Evolutionary conservation across 2,888 invertebrate genomes (phyloP).

Genomic region (Deroplatys truncata): DNA sequence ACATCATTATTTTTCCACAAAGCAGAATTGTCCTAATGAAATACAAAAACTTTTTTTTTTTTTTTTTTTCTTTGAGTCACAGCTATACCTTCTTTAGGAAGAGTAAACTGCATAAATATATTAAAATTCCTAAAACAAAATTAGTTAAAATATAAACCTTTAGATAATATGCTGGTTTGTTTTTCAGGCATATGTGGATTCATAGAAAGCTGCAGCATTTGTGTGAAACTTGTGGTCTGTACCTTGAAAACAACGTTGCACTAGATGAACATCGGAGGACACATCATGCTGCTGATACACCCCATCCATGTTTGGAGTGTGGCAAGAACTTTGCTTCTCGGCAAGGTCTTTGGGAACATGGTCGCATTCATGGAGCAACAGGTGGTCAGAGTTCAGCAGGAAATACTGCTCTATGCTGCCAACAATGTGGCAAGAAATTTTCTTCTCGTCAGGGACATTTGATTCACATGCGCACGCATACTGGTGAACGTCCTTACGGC

Average conservation of each 20-base stretch:
- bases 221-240: constrained; percentile 66
- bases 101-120: too few species aligned
- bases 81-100: too few species aligned
- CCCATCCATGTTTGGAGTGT: constrained; percentile 76
- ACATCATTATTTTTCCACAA: too few species aligned
- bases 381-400: constrained; percentile 35
- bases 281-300: constrained; percentile 51
- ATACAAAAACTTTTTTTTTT: too few species aligned
- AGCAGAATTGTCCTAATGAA: too few species aligned
- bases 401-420: constrained; percentile 45
- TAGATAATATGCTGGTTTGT: not conserved
- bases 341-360: constrained; percentile 81
- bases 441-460: constrained; percentile 44
- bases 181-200: constrained; percentile 59
- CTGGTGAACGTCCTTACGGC: constrained; percentile 78
- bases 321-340: constrained; percentile 83
- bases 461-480: constrained; percentile 45
- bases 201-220: constrained; percentile 66
- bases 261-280: constrained; percentile 67
- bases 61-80: too few species aligned
- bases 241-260: constrained; percentile 64
- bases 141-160: too few species aligned
- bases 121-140: too few species aligned
- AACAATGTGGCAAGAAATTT: constrained; percentile 47
- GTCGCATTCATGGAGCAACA: constrained; percentile 58